Evolutionary conservation across 2,888 invertebrate genomes (phyloP), one percentile per base, ranked within the genome.

Genomic region (Ischnus inquisitorius): DNA sequence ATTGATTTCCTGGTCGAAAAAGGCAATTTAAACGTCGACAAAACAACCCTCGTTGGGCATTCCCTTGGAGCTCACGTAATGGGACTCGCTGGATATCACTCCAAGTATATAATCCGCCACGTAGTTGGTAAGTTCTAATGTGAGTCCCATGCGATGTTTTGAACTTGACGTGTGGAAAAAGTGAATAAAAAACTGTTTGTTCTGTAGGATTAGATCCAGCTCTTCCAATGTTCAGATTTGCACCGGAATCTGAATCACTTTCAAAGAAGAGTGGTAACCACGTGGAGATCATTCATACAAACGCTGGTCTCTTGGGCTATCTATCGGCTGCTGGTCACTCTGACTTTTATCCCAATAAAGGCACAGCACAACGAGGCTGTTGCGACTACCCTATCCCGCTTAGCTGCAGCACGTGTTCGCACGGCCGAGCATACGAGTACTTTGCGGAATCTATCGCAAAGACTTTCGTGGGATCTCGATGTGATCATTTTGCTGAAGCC

Each of bases 51-150:
- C 28, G 79, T 89, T n/a, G 92, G 92, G 1, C 92, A 92, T 67
- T 92, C 92, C 3, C 87, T 92, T 6, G 92, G 92, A 3, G 92
- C 90, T 5, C 92, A 92, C 67, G 81, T 92, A 0, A 87, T 88
- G 75, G 92, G 92, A 60, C 71, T 92, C 5, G 88, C 91, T n/a
- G 89, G 88, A 12, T 85, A 85, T 64, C 75, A 88, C 28, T 3
- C 16, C 3, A 16, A 65, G 28, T 65, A 67, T 16, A 86, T 46
- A 14, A 77, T 90, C 3, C 80, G 77, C 19, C 87, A 87, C 69
- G 71, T 90, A 14, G 86, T 91, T 41, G 92, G 91, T 92, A 87
- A 87, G 25, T 16, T 12, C 46, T 2, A 12, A 8, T 34, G 6
- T 54, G 3, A 12, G 2, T 22, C 2, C 22, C 8, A 34, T 5